Evolutionary conservation across 2,888 invertebrate species (phyloP).

Genomic region (Myopa tessellatipennis): DNA sequence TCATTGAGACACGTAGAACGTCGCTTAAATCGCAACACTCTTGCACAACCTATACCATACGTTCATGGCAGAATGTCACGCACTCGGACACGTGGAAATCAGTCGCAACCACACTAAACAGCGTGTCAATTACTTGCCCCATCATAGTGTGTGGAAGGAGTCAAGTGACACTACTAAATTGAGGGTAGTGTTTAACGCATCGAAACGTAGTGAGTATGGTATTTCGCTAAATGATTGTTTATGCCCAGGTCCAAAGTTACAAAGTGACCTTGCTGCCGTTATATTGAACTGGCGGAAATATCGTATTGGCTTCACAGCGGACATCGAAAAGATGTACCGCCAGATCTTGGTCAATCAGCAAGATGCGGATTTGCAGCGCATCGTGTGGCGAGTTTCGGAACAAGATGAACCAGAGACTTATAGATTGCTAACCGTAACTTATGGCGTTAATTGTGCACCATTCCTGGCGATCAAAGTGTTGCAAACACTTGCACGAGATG

Average conservation of each 20-base stretch:
- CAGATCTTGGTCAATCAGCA: slow-evolving; percentile 24
- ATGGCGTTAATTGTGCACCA: not conserved
- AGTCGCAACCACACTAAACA: not conserved
- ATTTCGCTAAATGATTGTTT: not conserved
- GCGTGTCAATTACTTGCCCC: slow-evolving; percentile 1
- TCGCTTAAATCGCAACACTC: not conserved
- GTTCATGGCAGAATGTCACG: not conserved
- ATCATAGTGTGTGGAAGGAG: slow-evolving; percentile 8
- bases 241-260: not conserved
- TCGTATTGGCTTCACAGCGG: no score
- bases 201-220: slow-evolving; percentile 6
- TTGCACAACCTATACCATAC: not conserved
- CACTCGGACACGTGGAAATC: slow-evolving; percentile 1
- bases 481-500: not conserved
- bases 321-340: no score
- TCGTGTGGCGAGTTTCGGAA: not conserved
- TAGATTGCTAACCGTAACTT: not conserved
- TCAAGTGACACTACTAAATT: not conserved
- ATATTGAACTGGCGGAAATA: not conserved
- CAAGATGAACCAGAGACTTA: not conserved
- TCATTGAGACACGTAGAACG: not conserved
- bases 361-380: slow-evolving; percentile 11
- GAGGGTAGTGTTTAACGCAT: not conserved
- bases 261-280: not conserved
- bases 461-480: not conserved